A percentile compares a stretch with the other conserved stretches of the same genome.
phyloP scores from a whole-genome alignment of 1,140 invertebrate species.

The Adelges cooleyi region DNA sequence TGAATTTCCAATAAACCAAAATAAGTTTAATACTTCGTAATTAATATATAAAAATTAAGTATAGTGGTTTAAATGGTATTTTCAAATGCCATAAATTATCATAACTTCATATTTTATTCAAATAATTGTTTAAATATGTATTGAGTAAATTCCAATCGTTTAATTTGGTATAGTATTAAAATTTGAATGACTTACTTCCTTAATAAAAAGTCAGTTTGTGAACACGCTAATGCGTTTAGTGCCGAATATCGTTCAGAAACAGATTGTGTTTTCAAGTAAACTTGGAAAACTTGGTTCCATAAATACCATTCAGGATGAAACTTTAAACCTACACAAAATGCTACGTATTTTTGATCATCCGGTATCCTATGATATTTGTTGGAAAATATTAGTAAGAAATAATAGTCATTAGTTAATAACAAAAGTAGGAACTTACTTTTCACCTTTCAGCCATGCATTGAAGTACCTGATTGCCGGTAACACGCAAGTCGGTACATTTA shows the following conservation, averaged over 20 bases:
- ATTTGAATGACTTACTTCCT: slow-evolving; percentile 8
- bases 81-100: too few species aligned
- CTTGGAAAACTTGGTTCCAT: slow-evolving; percentile 27
- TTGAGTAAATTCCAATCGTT: too few species aligned
- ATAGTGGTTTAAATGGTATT: too few species aligned
- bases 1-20: too few species aligned
- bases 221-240: slow-evolving; percentile 28
- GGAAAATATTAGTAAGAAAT: too few species aligned
- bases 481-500: not conserved
- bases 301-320: not conserved
- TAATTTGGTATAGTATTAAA: too few species aligned
- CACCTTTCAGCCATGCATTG: not conserved
- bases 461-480: not conserved
- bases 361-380: slow-evolving; percentile 25
- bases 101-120: too few species aligned
- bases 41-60: too few species aligned
- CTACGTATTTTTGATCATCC: slow-evolving; percentile 22
- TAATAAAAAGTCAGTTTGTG: not conserved
- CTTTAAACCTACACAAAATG: slow-evolving; percentile 27
- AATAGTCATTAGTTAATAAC: too few species aligned
- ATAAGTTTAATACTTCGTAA: too few species aligned
- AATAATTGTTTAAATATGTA: too few species aligned
- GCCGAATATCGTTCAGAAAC: slow-evolving; percentile 23
- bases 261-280: slow-evolving; percentile 21
- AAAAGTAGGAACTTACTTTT: not conserved